Conservation (phyloP, 2,113 vertebrate species). For the Chaetorhynchus papuensis region DNA sequence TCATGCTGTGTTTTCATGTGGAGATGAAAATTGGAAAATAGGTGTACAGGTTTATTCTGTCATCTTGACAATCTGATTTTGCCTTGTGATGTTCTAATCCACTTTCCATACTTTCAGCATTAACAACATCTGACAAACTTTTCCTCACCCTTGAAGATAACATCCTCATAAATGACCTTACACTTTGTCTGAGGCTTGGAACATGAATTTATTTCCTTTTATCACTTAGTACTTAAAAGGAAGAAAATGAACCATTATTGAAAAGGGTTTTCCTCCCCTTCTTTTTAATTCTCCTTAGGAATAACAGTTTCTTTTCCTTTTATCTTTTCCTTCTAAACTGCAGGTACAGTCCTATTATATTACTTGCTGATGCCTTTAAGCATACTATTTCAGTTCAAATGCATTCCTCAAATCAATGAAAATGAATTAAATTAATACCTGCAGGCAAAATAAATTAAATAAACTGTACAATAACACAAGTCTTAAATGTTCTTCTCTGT, state of each 20-base stretch:
- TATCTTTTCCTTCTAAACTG: conserved; percentile 40
- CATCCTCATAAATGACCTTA: conserved; percentile 51
- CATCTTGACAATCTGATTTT: conserved; percentile 30
- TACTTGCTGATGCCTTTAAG: conserved; percentile 47
- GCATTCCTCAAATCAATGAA: conserved; percentile 45
- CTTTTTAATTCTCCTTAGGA: conserved; percentile 40
- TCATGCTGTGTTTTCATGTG: conserved; percentile 53
- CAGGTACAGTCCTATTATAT: conserved; percentile 28
- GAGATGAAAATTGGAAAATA: conserved; percentile 75
- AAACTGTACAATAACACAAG: conserved; percentile 35
- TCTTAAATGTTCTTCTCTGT: not conserved
- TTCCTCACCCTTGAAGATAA: conserved; percentile 23
- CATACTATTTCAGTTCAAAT: conserved; percentile 50
- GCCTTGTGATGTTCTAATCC: conserved; percentile 62
- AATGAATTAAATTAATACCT: conserved; percentile 60
- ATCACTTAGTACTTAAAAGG: conserved; percentile 56
- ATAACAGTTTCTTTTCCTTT: conserved; percentile 41
- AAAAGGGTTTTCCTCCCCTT: not conserved
- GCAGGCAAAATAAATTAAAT: conserved; percentile 55
- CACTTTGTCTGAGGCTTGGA: conserved; percentile 30
- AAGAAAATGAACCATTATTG: conserved; percentile 62
- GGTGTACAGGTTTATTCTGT: conserved; percentile 55
- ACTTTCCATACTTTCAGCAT: conserved; percentile 38
- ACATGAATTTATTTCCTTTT: conserved; percentile 70
- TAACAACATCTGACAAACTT: conserved; percentile 64